A percentile compares a stretch with the other conserved stretches of the same genome.
Evolutionary conservation across 2,888 invertebrate genomes (phyloP).

Genomic region (Agriopis aurantiaria): DNA sequence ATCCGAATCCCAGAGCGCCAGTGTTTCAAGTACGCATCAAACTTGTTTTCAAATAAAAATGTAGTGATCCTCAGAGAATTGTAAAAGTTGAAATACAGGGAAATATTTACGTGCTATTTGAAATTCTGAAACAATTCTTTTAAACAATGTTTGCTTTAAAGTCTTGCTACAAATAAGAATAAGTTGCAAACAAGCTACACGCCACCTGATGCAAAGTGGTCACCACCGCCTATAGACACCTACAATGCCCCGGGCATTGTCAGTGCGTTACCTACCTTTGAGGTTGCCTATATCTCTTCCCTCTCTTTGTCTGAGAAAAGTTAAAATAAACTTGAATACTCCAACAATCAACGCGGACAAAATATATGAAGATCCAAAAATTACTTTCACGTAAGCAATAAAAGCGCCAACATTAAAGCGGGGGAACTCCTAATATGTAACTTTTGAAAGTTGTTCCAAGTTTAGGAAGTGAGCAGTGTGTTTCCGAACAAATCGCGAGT

Average conservation of each 20-base stretch:
- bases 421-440: constrained; percentile 10
- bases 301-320: not conserved
- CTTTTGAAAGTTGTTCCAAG: constrained; percentile 11
- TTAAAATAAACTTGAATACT: not conserved
- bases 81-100: not conserved
- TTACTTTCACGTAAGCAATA: constrained; percentile 13
- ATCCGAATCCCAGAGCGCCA: constrained; percentile 8
- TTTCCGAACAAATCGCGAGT: constrained; percentile 25
- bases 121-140: not conserved
- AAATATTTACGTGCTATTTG: not conserved
- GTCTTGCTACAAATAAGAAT: too few relatives aligned
- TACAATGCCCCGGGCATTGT: too few relatives aligned
- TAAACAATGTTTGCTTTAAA: too few relatives aligned
- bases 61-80: constrained; percentile 13
- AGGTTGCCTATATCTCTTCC: not conserved
- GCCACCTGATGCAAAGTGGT: too few relatives aligned
- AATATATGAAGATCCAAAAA: not conserved
- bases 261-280: too few relatives aligned
- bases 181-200: too few relatives aligned
- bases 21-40: constrained; percentile 13
- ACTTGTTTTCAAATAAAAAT: constrained; percentile 24
- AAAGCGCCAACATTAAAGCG: not conserved
- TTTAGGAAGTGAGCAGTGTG: constrained; percentile 18
- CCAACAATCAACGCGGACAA: not conserved
- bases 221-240: too few relatives aligned